A percentile compares a stretch with the other conserved stretches of the same genome.
phyloP scores from a whole-genome alignment of 2,797 vertebrate genomes.

The Bovichtus variegatus region DNA sequence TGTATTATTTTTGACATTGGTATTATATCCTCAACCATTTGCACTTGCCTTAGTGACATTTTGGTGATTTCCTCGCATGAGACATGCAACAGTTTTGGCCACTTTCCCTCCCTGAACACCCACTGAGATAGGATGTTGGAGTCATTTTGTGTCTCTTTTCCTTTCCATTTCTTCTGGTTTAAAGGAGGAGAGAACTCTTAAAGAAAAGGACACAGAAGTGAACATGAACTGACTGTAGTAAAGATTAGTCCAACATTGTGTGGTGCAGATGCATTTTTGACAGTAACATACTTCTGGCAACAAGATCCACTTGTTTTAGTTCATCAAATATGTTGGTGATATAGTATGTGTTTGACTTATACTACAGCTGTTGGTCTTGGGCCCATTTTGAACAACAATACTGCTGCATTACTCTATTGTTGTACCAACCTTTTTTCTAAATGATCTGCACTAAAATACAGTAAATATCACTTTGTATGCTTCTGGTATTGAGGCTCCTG shows the following conservation, averaged over 20 bases:
- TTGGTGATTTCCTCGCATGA: background rate
- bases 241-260: background rate
- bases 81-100: background rate
- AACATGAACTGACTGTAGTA: background rate
- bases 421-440: constrained; percentile 36
- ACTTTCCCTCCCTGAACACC: background rate
- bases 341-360: constrained; percentile 23
- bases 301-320: background rate
- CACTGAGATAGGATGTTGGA: background rate
- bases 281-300: constrained; percentile 4
- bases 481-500: constrained; percentile 40
- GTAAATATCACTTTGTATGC: constrained; percentile 45
- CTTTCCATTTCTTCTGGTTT: constrained; percentile 19
- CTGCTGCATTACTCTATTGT: constrained; percentile 36
- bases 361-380: constrained; percentile 16
- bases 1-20: background rate
- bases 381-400: constrained; percentile 27
- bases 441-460: constrained; percentile 43
- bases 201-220: constrained; percentile 1
- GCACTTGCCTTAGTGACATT: constrained; percentile 30
- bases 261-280: constrained; percentile 9
- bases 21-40: constrained; percentile 16
- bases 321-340: constrained; percentile 13
- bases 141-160: constrained; percentile 1
- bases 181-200: constrained; percentile 17